A percentile compares a stretch with the other conserved stretches of the same genome.
Evolutionary conservation across 2,113 vertebrate species (phyloP).

Genomic region (Podarcis cretensis): DNA sequence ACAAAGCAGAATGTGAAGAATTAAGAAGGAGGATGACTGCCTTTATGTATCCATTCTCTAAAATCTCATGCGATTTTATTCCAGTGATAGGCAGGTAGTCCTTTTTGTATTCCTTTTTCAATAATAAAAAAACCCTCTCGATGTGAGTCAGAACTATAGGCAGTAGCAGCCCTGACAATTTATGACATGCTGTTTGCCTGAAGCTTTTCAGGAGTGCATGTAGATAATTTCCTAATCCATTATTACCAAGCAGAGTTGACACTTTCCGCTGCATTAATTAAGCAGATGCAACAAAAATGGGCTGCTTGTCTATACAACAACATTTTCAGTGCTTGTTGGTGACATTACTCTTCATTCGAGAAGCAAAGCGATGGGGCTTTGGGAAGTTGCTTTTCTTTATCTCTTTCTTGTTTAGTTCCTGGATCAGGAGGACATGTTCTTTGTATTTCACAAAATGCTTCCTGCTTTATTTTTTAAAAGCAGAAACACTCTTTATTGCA

Average conservation of each 20-base stretch:
- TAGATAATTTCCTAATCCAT: slow-evolving; percentile 64
- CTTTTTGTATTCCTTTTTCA: slow-evolving; percentile 43
- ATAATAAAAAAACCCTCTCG: slow-evolving; percentile 34
- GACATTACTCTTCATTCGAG: neutral
- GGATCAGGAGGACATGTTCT: neutral
- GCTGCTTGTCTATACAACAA: slow-evolving; percentile 45
- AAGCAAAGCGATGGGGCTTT: neutral
- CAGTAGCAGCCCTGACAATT: slow-evolving; percentile 45
- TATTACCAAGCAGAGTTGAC: slow-evolving; percentile 52
- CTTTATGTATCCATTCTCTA: slow-evolving; percentile 57
- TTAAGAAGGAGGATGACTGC: slow-evolving; percentile 46
- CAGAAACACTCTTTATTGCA: neutral
- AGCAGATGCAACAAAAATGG: slow-evolving; percentile 46
- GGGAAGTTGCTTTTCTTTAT: neutral
- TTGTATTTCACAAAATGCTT: neutral
- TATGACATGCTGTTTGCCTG: slow-evolving; percentile 52
- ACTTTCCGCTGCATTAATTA: slow-evolving; percentile 62
- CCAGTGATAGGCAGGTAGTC: slow-evolving; percentile 24
- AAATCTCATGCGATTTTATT: slow-evolving; percentile 55
- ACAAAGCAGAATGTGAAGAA: neutral
- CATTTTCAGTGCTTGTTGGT: slow-evolving; percentile 26
- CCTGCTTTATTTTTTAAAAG: neutral
- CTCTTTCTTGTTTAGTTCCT: neutral
- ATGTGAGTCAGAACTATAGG: slow-evolving; percentile 49
- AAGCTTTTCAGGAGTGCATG: slow-evolving; percentile 52